phyloP scores from a whole-genome alignment of 2,113 vertebrate species.

The Pangasianodon hypophthalmus region DNA sequence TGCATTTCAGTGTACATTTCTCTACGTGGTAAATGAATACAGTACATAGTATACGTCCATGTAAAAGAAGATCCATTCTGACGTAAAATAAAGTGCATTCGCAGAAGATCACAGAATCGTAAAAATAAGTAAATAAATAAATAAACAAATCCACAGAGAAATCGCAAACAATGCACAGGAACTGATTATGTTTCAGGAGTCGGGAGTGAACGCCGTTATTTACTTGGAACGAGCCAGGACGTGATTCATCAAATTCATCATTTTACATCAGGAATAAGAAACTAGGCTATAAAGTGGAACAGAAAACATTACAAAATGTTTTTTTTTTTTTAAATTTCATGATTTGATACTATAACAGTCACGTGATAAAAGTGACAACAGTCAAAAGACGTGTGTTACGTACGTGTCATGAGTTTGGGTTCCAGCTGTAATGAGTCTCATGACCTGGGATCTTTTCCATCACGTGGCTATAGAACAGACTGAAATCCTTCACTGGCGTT shows the following conservation, averaged over 20 bases:
- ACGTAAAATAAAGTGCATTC: conserved; percentile 78
- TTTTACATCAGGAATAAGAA: conserved; percentile 29
- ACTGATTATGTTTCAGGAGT: conserved; percentile 48
- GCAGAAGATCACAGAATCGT: conserved; percentile 51
- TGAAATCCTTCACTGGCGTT: background rate
- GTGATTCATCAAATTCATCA: background rate
- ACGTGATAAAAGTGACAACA: conserved; percentile 33
- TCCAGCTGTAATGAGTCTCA: background rate
- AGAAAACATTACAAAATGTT: conserved; percentile 27
- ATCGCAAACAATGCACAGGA: conserved; percentile 37
- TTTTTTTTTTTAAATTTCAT: background rate
- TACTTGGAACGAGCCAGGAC: background rate
- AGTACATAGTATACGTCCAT: conserved; percentile 56
- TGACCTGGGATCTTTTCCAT: background rate
- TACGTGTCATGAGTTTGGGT: background rate
- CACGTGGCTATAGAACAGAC: background rate
- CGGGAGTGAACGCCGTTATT: conserved; percentile 35
- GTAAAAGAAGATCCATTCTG: conserved; percentile 39
- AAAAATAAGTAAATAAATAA: conserved; percentile 40
- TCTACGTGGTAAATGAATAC: conserved; percentile 53
- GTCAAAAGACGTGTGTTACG: conserved; percentile 7
- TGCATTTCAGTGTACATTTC: conserved; percentile 58
- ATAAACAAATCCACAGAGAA: conserved; percentile 57
- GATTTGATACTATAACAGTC: conserved; percentile 45
- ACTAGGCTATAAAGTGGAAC: conserved; percentile 14